Conservation (phyloP, 2,113 vertebrate genomes). For the Ovibos moschatus region DNA sequence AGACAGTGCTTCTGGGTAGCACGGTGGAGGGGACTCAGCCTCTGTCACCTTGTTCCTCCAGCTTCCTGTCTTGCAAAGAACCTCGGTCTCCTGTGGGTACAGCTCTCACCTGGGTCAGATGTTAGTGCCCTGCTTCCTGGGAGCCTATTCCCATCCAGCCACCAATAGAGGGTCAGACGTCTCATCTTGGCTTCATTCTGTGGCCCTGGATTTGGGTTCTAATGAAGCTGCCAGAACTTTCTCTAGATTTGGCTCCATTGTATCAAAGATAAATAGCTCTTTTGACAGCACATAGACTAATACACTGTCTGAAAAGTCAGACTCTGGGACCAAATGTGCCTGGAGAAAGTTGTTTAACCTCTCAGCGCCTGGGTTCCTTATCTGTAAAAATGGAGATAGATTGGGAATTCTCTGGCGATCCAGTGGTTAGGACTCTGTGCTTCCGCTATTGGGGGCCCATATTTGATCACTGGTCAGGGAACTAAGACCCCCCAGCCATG, state of each 20-base stretch:
- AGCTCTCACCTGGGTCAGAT: neutral
- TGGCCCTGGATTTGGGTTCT: neutral
- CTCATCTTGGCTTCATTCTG: neutral
- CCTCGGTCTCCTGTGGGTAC: neutral
- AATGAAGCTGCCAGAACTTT: neutral
- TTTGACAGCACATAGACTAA: neutral
- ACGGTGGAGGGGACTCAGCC: neutral
- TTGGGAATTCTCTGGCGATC: neutral
- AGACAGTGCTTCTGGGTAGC: neutral
- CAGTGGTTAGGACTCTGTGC: neutral
- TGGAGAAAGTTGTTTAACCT: neutral
- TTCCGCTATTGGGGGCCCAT: neutral
- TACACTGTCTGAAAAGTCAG: neutral
- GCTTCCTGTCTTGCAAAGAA: neutral
- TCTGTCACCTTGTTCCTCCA: neutral
- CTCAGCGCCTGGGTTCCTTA: neutral
- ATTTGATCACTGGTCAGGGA: neutral
- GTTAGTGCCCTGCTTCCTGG: neutral
- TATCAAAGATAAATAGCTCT: neutral
- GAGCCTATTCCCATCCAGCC: accelerated
- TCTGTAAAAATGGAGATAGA: neutral
- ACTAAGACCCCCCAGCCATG: neutral
- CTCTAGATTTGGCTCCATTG: neutral
- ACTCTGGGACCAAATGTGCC: too few relatives aligned
- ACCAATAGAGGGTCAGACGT: neutral